Evolutionary conservation across 2,888 invertebrate genomes (phyloP), one percentile per base, ranked within the genome.

Genomic region (Hybos culiciformis): DNA sequence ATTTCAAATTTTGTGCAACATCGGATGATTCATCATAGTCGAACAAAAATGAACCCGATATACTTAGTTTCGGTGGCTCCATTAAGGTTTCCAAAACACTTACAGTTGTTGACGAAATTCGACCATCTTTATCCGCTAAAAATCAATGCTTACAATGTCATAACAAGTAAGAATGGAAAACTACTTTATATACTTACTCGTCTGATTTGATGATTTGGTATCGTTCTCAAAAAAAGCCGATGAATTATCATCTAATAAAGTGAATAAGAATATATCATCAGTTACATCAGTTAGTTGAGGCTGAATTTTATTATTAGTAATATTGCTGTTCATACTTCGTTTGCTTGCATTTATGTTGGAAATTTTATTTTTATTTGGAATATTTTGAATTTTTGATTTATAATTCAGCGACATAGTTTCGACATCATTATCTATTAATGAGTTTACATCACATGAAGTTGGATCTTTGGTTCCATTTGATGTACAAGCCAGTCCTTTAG

Each of bases 391-490:
- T 67, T 70, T 68, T 18, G 70, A n/a, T n/a, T 20, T 46, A 45
- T 2, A 46, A 45, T 26, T 44, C 40, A 9, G 44, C 42, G 6
- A 32, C 29, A 18, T 47, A 49, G 5, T 40, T 41, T 14, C 45
- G 45, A n/a, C 44, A 48, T n/a, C n/a, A n/a, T 21, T 39, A 1
- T 85, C 81, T 5, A 49, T n/a, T n/a, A n/a, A n/a, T n/a, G n/a
- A 86, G 58, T 87, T 88, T 60, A 88, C 88, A 58, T 87, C 87
- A 54, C 78, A 79, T 4, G 77, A 79, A 61, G 76, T 77, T 33
- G 78, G 78, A 50, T 78, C 80, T n/a, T 72, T 67, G 46, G 76
- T 77, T 31, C 71, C 53, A 56, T 29, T 29, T n/a, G 29, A 29
- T 5, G 26, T n/a, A n/a, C n/a, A n/a, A n/a, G n/a, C n/a, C n/a